These are phyloP conservation scores for Coturnix japonica DNA, from an alignment of 2,113 vertebrate genomes.

Conservation along the genomic window DNA sequence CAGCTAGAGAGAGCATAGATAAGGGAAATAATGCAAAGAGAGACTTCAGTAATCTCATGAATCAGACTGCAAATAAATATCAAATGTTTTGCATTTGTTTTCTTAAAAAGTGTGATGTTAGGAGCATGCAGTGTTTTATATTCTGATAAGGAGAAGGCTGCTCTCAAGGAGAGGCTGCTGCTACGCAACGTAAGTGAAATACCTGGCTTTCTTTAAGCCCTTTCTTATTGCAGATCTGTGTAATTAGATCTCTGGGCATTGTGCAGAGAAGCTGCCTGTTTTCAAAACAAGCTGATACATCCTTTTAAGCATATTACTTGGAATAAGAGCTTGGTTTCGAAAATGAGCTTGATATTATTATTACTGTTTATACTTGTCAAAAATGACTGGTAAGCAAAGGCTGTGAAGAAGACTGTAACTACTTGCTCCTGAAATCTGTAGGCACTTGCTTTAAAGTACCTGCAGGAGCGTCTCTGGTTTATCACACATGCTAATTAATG, in stretches of 20 bases:
- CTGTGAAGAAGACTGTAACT: not conserved
- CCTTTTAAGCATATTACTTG: not conserved
- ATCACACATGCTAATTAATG: not conserved
- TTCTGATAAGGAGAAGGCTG: not conserved
- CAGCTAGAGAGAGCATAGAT: slow-evolving; percentile 18
- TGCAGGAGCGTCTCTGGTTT: not conserved
- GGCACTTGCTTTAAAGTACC: not conserved
- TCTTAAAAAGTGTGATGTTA: not conserved
- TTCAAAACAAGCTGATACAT: not conserved
- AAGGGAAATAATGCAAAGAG: not conserved
- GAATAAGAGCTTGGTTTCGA: not conserved
- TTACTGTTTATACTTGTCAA: not conserved
- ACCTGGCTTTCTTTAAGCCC: not conserved
- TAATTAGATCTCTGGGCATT: not conserved
- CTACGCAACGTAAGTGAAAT: not conserved
- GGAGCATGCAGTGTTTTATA: not conserved
- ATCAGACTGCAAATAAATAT: slow-evolving; percentile 17
- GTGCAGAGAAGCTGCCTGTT: not conserved
- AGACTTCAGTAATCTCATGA: not conserved
- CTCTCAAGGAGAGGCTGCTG: not conserved
- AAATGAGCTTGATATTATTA: not conserved
- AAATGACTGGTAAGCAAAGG: not conserved
- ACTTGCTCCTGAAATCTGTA: not conserved
- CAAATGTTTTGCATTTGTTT: not conserved
- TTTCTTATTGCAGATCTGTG: not conserved